Evolutionary conservation across 1,140 invertebrate genomes (phyloP), one percentile per base, ranked within the genome.

Genomic region (Drosophila takahashii): DNA sequence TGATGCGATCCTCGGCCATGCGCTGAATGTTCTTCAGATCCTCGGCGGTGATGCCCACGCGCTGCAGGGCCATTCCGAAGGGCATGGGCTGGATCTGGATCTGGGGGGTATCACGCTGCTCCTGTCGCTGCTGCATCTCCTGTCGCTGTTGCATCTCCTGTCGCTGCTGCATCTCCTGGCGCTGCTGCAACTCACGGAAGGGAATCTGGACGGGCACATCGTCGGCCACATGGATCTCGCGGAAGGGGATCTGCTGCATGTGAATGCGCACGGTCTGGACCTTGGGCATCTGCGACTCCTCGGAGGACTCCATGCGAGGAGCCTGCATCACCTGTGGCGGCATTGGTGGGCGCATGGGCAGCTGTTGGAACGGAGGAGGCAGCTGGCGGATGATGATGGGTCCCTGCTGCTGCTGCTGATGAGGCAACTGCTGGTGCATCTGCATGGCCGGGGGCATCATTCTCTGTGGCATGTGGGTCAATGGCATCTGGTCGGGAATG

Each of bases 1-100:
- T 78, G 89, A 93, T 79, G 76, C 93, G 71, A 71, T 94, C 92
- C 36, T 92, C 87, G 48, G 93, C 93, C 61, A 93, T 92, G 79
- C 93, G 93, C 80, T 94, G 93, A 81, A 94, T 94, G 65, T 94
- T 94, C 51, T 93, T 93, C 58, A 95, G 84, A 79, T 95, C 93
- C 52, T 95, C 94, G 59, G 94, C 94, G 6, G 94, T 94, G 79
- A 95, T 92, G 32, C 93, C 94, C n/a, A 93, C 85, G 58, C 92
- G 90, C 60, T 93, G 91, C 26, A 92, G 77, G 9, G 93, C 91
- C 56, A 92, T 65, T 18, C 80, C 90, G 64, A 93, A 69, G n/a
- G 92, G 90, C 62, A 92, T 78, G 53, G 91, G 79, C 62, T 90
- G 87, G 44, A 92, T 78, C 79, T 91, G 85, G 39, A 89, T 90